Base-by-base conservation (phyloP, 2,888 invertebrate genomes). In the Itoplectis maculator region DNA sequence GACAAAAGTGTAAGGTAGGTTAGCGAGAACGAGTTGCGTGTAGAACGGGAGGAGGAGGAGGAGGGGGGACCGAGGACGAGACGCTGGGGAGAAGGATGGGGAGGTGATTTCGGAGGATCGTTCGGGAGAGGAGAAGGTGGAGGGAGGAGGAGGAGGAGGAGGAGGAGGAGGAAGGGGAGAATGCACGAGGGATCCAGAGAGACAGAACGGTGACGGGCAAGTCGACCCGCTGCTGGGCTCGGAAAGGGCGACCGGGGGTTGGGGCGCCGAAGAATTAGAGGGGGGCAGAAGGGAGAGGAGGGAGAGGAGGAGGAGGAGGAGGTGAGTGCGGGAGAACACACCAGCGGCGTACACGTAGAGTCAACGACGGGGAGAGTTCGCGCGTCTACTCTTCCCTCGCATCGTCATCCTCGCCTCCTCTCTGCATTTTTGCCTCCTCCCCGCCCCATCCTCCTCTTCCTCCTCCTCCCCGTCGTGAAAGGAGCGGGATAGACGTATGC, bases 1-100 rank as follows among this genome's bases (percentile, higher is more conserved):
- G 85, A 89, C 88, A 89, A 90, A 90, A 90, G 89, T 90, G 87
- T 87, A 87, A 86, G 88, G 83, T 85, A 84, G 87, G 87, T 86
- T 87, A 87, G 84, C 84, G 83, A 86, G 85, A 85, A 85, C 79
- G 77, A 65, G 70, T 59, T 82, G 69, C 75, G 75, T 23, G 70
- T n/a, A n/a, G n/a, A 49, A 79, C 72, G 61, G 11, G 35, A 13
- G n/a, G 20, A 29, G 37, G 35, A 13, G 18, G 20, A 23, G 37
- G 63, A 63, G 20, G n/a, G n/a, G n/a, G n/a, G n/a, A n/a, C n/a
- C n/a, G n/a, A n/a, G n/a, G n/a, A n/a, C n/a, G n/a, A 61, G 63
- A 42, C n/a, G 37, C 54, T 51, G n/a, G 13, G 42, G 63, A 37
- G 59, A 56, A 72, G 68, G 61, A 69, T 61, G 74, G 35, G 56